Percentiles rank a stretch among this genome's conserved stretches.
Conservation (phyloP, 2,888 invertebrate species). For the Eulithis prunata region DNA sequence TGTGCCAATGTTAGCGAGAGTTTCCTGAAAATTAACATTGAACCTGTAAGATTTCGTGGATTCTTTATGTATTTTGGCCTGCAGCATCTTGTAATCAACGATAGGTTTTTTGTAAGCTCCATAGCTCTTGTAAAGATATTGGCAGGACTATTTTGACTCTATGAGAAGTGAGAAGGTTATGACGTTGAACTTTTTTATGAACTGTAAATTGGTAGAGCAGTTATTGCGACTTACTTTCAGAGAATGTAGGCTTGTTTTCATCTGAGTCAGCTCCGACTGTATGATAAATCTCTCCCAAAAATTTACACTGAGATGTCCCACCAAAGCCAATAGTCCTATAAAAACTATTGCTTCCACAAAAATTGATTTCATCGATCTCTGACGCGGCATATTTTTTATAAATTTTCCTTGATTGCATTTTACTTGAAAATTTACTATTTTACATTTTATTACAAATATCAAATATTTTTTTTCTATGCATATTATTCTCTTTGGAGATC, state of each 20-base stretch:
- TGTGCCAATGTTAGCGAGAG: conserved; percentile 56
- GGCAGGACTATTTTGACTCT: background rate
- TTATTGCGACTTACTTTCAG: conserved; percentile 57
- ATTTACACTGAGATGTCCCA: conserved; percentile 62
- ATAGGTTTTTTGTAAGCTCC: no score
- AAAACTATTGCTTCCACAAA: conserved; percentile 58
- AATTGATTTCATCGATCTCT: conserved; percentile 47
- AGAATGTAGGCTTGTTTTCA: conserved; percentile 61
- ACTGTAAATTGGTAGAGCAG: background rate
- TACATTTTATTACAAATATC: background rate
- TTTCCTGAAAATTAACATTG: conserved; percentile 54
- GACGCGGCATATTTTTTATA: conserved; percentile 51
- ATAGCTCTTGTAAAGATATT: no score
- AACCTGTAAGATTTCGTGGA: background rate
- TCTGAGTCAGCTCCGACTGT: conserved; percentile 55
- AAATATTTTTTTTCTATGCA: no score
- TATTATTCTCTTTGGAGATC: no score
- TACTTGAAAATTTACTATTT: conserved; percentile 20
- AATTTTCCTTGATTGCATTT: conserved; percentile 11
- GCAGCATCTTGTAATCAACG: no score
- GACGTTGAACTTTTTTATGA: conserved; percentile 1
- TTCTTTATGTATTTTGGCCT: no score
- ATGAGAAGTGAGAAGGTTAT: background rate
- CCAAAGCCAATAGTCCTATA: conserved; percentile 55
- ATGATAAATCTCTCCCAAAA: conserved; percentile 68